Evolutionary conservation across 2,113 vertebrate species (phyloP), one percentile per base, ranked within the genome.

Genomic region (Cygnus buccinator): DNA sequence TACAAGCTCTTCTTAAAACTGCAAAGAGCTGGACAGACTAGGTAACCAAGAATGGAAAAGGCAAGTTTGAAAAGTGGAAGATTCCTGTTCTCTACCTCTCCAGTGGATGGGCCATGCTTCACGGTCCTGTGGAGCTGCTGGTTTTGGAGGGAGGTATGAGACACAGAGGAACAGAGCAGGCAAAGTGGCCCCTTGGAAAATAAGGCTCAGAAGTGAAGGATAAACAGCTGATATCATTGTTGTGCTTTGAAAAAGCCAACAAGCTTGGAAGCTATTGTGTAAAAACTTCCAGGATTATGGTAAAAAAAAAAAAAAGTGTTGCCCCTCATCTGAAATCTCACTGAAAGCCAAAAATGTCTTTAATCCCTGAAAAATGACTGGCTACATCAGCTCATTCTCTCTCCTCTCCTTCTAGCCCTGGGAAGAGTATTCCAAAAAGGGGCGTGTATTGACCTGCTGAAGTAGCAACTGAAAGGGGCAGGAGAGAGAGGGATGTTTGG

Each of bases 401-500:
- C 50, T 63, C 8, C 13, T 85, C 22, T 23, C 25, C 46, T 91
- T 76, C 50, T 55, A 70, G 10, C 10, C 31, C 43, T 37, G 59
- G 20, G 48, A 76, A 76, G 11, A 7, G 2, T 26, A 41, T 31
- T 80, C 31, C 39, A 73, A 72, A 87, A 81, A 59, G 25, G 12
- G 12, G 50, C 35, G 3, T 37, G 4, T 66, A 43, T 50, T 0
- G 0, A 18, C 35, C 35, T 73, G 31, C 48, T 76, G 43, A 93
- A 81, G 13, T 16, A 76, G 39, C 33, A 86, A 31, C 17, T 44
- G 52, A 71, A 87, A 80, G n/a, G 4, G 3, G 2, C 52, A 22
- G 13, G 33, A 83, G 82, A 72, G 21, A 8, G 18, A 81, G 7
- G 5, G 26, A 3, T 9, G n/a, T 46, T 46, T 61, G 25, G 8